phyloP scores from a whole-genome alignment of 2,113 vertebrate species.

The Strigops habroptila region DNA sequence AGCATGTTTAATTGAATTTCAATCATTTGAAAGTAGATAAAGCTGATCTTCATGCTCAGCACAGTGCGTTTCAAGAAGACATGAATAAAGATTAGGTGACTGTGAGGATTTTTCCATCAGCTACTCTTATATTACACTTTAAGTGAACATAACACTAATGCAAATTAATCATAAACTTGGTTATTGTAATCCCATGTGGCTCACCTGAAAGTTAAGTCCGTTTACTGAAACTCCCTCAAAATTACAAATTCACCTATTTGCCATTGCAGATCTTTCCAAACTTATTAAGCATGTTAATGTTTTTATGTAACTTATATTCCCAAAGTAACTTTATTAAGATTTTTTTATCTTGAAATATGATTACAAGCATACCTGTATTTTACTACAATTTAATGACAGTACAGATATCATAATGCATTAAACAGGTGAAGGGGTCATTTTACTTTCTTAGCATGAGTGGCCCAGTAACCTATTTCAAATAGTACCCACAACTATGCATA shows the following conservation, averaged over 20 bases:
- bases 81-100: background rate
- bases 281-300: rapidly evolving
- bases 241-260: background rate
- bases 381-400: background rate
- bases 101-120: background rate
- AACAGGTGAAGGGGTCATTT: background rate
- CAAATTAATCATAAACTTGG: background rate
- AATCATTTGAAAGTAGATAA: background rate
- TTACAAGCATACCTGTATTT: background rate
- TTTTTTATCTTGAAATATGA: background rate
- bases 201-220: background rate
- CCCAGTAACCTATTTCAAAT: background rate
- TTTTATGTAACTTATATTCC: background rate
- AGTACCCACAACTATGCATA: background rate
- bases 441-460: background rate
- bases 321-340: background rate
- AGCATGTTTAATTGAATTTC: background rate
- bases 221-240: background rate
- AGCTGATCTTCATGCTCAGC: background rate
- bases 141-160: background rate
- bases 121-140: background rate
- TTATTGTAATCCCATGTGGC: background rate
- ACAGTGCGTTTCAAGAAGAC: background rate
- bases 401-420: background rate
- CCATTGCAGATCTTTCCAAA: background rate